Conservation (phyloP, 2,888 invertebrate genomes). For the Nipponacmea schrenckii region DNA sequence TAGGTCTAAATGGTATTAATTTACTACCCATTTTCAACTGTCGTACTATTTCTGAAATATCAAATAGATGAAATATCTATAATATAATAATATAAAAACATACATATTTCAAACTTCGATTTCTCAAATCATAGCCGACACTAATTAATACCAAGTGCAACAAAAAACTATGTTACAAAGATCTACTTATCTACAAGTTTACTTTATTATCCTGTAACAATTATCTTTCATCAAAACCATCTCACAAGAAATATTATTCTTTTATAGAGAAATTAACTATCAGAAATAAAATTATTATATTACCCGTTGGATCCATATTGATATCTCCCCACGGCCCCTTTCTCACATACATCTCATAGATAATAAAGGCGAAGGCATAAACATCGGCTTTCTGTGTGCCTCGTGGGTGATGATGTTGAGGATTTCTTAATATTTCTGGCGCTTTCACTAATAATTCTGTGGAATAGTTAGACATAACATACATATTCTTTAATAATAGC, state of each 20-base stretch:
- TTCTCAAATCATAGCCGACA: too few relatives aligned
- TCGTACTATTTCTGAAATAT: conserved; percentile 57
- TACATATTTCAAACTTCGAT: too few relatives aligned
- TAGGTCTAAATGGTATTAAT: conserved; percentile 46
- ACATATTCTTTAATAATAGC: too few relatives aligned
- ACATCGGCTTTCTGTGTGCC: conserved; percentile 82
- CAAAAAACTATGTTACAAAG: too few relatives aligned
- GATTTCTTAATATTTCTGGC: conserved; percentile 77
- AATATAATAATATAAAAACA: neutral
- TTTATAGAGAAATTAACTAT: neutral
- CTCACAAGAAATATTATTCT: too few relatives aligned
- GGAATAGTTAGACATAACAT: neutral
- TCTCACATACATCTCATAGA: conserved; percentile 64
- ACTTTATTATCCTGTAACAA: too few relatives aligned
- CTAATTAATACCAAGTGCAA: too few relatives aligned
- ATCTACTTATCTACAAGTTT: too few relatives aligned
- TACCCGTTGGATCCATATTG: conserved; percentile 85
- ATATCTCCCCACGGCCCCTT: conserved; percentile 72
- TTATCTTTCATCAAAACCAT: too few relatives aligned
- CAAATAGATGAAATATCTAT: neutral
- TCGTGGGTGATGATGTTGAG: conserved; percentile 26
- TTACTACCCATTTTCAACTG: neutral
- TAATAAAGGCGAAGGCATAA: conserved; percentile 73
- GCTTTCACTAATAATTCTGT: conserved; percentile 92
- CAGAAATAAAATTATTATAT: conserved; percentile 12